Percentiles rank a stretch among this genome's conserved stretches.
Conservation (phyloP, 2,113 vertebrate species). For the Pterocles orientalis region DNA sequence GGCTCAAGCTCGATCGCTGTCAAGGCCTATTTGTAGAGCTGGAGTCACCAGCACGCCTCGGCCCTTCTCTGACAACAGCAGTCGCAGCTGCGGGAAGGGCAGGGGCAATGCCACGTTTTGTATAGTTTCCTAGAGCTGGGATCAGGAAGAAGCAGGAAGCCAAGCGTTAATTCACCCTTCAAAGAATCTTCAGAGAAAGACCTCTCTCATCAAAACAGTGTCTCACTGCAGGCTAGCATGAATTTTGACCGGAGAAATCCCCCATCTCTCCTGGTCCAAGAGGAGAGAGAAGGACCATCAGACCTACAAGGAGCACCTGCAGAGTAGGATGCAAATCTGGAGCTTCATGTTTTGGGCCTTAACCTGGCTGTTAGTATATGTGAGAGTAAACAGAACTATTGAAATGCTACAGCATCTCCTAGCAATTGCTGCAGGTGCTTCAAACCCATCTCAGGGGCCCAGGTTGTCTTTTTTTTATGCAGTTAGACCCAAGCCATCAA, state of each 20-base stretch:
- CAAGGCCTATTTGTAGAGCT: not conserved
- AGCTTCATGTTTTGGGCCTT: not conserved
- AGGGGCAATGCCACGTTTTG: not conserved
- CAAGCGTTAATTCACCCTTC: not conserved
- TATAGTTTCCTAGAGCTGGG: not conserved
- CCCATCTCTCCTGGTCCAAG: not conserved
- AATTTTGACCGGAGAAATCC: not conserved
- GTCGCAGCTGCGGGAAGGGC: not conserved
- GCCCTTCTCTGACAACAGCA: fast-evolving
- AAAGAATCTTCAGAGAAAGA: not conserved
- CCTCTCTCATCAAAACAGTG: not conserved
- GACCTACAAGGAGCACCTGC: not conserved
- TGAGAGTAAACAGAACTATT: not conserved
- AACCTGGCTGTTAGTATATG: not conserved
- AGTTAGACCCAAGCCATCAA: not conserved
- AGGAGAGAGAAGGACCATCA: not conserved
- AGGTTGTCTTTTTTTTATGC: not conserved
- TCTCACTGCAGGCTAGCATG: not conserved
- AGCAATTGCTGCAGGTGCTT: not conserved
- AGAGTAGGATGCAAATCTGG: not conserved
- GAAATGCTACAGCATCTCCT: not conserved
- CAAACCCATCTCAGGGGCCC: not conserved
- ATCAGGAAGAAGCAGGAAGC: not conserved
- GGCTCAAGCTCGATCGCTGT: not conserved
- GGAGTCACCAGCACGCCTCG: not conserved